Evolutionary conservation across 2,888 invertebrate species (phyloP), one percentile per base, ranked within the genome.

Genomic region (Lymantria monacha): DNA sequence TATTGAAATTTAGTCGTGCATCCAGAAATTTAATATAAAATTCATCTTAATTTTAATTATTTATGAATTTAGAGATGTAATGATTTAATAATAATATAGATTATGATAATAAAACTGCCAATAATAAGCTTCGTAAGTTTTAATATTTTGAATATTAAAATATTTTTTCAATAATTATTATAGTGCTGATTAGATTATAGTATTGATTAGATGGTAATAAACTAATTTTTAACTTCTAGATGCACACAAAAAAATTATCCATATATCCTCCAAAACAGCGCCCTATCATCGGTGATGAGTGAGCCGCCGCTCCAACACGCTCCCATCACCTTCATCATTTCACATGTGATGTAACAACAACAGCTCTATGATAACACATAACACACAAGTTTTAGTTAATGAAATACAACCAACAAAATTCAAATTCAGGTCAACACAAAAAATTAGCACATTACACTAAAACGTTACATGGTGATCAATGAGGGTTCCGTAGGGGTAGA

Each of bases 401-500:
- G 79, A 89, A 86, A 84, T 86, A 85, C 89, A 91, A 90, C 87
- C 87, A 90, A 89, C 87, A 90, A 88, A 89, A 88, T 83, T 79
- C 86, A 90, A 89, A 89, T 85, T 87, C 87, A 90, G 85, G 81
- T 87, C 85, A 88, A 76, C 74, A 76, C 67, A 70, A 66, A 65
- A 42, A 87, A 85, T 89, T 90, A 91, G 90, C 90, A 90, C 90
- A 90, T 81, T 86, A 89, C 87, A 89, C 89, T 91, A 90, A 76
- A 76, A 87, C 78, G 81, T 79, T 81, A 81, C 81, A 79, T 78
- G 79, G 81, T 90, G 85, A 81, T 77, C 57, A 69, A 72, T 66
- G 88, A 89, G 88, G 82, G 81, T 85, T 79, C 85, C 89, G 90
- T 87, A 88, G 86, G 70, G 76, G 70, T 70, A 67, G 66, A 63